Evolutionary conservation across 2,113 vertebrate genomes (phyloP).

Genomic region (Malaclemys terrapin): DNA sequence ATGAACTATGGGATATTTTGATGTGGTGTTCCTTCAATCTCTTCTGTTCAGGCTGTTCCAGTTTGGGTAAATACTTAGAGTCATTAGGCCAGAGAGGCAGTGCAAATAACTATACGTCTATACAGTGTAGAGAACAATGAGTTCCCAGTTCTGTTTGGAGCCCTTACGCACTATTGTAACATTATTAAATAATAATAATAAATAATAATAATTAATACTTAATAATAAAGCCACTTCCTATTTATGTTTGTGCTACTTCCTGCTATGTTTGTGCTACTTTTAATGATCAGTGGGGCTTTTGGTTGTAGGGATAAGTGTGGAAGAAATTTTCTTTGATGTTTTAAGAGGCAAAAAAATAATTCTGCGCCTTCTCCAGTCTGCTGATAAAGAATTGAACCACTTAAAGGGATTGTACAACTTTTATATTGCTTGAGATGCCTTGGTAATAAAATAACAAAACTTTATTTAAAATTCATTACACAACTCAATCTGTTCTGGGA

Average conservation of each 20-base stretch:
- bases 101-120: background rate
- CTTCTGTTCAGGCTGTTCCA: background rate
- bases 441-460: background rate
- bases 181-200: background rate
- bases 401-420: background rate
- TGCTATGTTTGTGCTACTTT: background rate
- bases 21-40: background rate
- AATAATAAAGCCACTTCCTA: background rate
- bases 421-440: background rate
- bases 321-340: background rate
- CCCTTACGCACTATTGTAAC: background rate
- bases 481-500: background rate
- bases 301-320: background rate
- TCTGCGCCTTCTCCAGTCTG: background rate
- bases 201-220: background rate
- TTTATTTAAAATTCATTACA: background rate
- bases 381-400: conserved; percentile 20
- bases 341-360: background rate
- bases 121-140: background rate
- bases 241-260: background rate
- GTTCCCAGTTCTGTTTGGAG: background rate
- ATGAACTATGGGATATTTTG: background rate
- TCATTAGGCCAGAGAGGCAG: no score
- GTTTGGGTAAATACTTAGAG: background rate
- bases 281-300: background rate